Evolutionary conservation across 2,797 vertebrate species (phyloP), one percentile per base, ranked within the genome.

Genomic region (Poliocrania exsul): DNA sequence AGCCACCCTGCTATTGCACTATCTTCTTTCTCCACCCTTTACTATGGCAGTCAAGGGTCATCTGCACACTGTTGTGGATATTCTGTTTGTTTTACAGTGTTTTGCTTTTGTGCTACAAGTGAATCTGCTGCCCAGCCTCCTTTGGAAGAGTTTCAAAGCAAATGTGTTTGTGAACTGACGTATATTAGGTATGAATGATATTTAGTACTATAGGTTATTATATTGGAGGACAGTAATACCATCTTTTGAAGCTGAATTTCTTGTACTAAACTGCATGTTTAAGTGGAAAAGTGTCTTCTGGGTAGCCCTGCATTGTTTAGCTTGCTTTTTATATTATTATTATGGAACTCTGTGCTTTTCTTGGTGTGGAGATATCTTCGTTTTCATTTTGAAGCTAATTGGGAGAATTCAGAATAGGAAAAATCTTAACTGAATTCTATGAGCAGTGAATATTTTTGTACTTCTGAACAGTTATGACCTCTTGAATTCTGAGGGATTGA

Each of bases 71-170:
- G 23, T 70, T 86, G 57, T 86, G 84, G 42, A 42, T 86, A 64
- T 58, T 92, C 28, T 73, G 47, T 89, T 88, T 86, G 66, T 70
- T 92, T 94, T 93, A 69, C 58, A 42, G 37, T 84, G 29, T 66
- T 94, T 78, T 90, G 73, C 23, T 65, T 93, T 96, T 92, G 73
- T 93, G 54, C 54, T 73, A 81, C 79, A 94, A 66, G n/a, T 65
- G 11, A 88, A 58, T 92, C 66, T 84, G 69, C 38, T 97, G 47
- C 51, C 47, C 66, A 73, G 11, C 65, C 28, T 72, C 77, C 79
- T 86, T 84, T 69, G 58, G 50, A 88, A 77, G 80, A 77, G n/a
- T 92, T 93, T 80, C 62, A 92, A 70, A 95, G 80, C 80, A 86
- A 57, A 79, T 81, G 29, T 91, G 80, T 90, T 93, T 10, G 53